Conservation (phyloP, 2,888 invertebrate species). For the Gryllus longicercus region DNA sequence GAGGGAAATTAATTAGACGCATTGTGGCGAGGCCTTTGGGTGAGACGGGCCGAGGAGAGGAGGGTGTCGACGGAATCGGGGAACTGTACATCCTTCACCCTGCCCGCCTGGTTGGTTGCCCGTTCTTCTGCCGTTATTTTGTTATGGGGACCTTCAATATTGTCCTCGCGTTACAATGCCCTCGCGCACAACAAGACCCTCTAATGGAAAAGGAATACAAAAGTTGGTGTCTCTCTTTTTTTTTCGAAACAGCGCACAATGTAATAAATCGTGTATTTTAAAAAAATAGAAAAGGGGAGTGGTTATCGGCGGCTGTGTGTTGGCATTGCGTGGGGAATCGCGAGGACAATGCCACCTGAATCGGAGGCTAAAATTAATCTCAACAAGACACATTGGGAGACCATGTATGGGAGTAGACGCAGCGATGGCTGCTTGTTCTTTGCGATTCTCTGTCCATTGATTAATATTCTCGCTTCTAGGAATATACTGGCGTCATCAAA, state of each 20-base stretch:
- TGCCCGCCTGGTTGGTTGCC: neutral
- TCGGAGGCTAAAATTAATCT: neutral
- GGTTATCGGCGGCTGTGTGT: neutral
- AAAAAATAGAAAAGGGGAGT: neutral
- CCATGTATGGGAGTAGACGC: too few species aligned
- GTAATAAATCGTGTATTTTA: neutral
- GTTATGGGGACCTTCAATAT: constrained; percentile 10
- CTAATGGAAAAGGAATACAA: constrained; percentile 17
- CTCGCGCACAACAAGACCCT: neutral
- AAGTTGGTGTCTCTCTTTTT: neutral
- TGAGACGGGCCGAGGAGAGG: neutral
- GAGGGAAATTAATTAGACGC: neutral
- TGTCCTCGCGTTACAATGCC: neutral
- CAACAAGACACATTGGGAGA: neutral
- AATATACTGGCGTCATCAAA: neutral
- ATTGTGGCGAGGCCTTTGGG: neutral
- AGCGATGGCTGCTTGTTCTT: neutral
- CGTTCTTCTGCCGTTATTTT: constrained; percentile 9
- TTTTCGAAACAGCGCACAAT: neutral
- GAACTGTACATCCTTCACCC: constrained; percentile 11
- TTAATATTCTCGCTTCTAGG: neutral
- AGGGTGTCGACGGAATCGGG: neutral
- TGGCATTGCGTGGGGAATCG: neutral
- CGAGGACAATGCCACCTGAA: neutral
- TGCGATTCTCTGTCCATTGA: neutral